phyloP scores from a whole-genome alignment of 92 coral and sea anemone genomes.

The Epizoanthus illoricatus region DNA sequence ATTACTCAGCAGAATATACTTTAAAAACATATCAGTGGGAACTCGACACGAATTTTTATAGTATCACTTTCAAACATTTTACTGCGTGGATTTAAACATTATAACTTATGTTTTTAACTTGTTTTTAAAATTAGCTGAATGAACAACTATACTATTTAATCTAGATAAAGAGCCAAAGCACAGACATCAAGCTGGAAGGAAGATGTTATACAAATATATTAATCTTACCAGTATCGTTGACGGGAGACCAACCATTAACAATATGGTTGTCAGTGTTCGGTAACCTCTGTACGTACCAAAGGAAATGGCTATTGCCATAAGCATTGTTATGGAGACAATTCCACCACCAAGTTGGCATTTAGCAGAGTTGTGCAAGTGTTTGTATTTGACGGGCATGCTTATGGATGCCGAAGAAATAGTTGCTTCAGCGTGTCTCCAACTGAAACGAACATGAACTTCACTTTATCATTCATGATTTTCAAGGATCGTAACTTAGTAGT shows the following conservation, averaged over 20 bases:
- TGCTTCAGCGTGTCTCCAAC: no score
- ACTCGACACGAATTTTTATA: no score
- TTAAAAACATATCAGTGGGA: no score
- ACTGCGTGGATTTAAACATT: no score
- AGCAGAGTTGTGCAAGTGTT: conserved; percentile 11
- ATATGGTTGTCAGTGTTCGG: background rate
- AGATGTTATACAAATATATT: no score
- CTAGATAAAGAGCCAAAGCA: no score
- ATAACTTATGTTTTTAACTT: no score
- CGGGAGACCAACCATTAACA: conserved; percentile 7
- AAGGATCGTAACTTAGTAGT: background rate
- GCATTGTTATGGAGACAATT: conserved; percentile 1
- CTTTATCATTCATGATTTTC: background rate
- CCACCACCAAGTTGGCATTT: conserved; percentile 29
- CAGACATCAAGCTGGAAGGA: background rate
- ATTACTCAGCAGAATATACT: no score
- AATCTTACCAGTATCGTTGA: conserved; percentile 10
- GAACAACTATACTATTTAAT: background rate
- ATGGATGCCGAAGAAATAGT: background rate
- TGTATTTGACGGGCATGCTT: conserved; percentile 6
- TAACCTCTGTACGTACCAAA: conserved; percentile 9
- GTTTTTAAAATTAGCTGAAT: background rate
- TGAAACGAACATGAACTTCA: background rate
- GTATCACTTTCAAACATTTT: no score
- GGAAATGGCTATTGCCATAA: background rate